Percentiles rank a stretch among this genome's conserved stretches.
Conservation (phyloP, 1,140 invertebrate species). For the Periplaneta americana region DNA sequence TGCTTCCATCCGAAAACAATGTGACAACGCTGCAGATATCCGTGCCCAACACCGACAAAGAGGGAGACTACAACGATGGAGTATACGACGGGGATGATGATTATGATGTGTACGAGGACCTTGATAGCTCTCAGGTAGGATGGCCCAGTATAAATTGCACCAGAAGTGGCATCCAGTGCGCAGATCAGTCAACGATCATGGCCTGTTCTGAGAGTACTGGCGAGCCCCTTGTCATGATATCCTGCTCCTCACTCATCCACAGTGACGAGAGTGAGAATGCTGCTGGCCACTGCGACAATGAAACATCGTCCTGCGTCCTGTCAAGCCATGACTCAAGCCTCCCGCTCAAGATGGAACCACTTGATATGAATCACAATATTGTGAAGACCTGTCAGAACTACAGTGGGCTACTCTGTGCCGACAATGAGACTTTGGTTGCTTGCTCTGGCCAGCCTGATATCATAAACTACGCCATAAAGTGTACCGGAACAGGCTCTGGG, state of each 20-base stretch:
- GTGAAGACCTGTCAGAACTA: not conserved
- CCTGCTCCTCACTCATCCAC: not conserved
- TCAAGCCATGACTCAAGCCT: not conserved
- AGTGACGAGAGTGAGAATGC: not conserved
- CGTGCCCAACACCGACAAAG: not conserved
- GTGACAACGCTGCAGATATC: not conserved
- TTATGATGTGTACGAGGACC: not conserved
- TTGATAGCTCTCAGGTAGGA: not conserved
- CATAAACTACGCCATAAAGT: not conserved
- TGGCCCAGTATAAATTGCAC: not conserved
- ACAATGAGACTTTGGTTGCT: not conserved
- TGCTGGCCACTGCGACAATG: not conserved
- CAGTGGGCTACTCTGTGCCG: not conserved
- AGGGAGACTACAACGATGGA: not conserved
- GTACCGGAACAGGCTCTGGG: not conserved
- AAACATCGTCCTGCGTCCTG: not conserved
- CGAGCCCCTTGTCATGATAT: not conserved
- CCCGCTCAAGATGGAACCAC: not conserved
- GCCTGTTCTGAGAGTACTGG: not conserved
- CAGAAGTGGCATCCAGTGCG: not conserved
- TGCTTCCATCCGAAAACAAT: not conserved
- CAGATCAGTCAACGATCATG: not conserved
- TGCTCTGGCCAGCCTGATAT: not conserved
- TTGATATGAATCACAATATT: not conserved
- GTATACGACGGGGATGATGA: not conserved